Base-by-base conservation (phyloP, 2,113 vertebrate species). In the Myrmecobius fasciatus region DNA sequence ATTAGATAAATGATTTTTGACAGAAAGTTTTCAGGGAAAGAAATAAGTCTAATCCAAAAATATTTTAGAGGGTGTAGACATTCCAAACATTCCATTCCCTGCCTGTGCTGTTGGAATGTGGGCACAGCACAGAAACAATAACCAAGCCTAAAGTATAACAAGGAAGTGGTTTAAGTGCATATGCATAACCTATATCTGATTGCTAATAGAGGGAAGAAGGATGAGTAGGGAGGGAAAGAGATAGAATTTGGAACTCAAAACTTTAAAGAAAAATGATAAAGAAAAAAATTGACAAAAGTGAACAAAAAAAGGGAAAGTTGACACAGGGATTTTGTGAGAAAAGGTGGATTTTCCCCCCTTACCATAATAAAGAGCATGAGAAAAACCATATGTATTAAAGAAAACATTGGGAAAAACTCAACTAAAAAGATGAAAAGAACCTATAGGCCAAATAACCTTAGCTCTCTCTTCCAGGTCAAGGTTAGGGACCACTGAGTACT, bases 31-130 rank as follows among this genome's bases (percentile, higher is more conserved):
- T 97, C 96, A 97, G 96, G 95, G 95, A 96, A 97, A 95, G 89
- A 97, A 92, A 97, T 96, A 97, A 98, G 94, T 96, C 94, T 96
- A 95, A 97, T 97, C 97, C 97, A 98, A 96, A 98, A 98, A 97
- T 97, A 97, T 97, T 97, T 96, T 97, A 92, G 94, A 97, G 97
- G 97, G 97, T 97, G 96, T 96, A 97, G 97, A 97, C 97, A 97
- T 98, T 98, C 97, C 97, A 97, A 97, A 92, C 96, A 97, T 98
- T 93, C 97, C 96, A 96, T 96, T 97, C 97, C 89, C 48, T 97
- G 96, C 75, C 94, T 95, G 96, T 97, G 97, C 97, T 96, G 96
- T 20, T 94, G 97, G 97, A 95, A 98, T 97, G 97, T 97, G 97
- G 97, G 97, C 95, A 98, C 97, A 97, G 95, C 91, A 90, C n/a